A percentile compares a stretch with the other conserved stretches of the same genome.
Evolutionary conservation across 2,797 vertebrate genomes (phyloP).

Genomic region (Tinamus major): DNA sequence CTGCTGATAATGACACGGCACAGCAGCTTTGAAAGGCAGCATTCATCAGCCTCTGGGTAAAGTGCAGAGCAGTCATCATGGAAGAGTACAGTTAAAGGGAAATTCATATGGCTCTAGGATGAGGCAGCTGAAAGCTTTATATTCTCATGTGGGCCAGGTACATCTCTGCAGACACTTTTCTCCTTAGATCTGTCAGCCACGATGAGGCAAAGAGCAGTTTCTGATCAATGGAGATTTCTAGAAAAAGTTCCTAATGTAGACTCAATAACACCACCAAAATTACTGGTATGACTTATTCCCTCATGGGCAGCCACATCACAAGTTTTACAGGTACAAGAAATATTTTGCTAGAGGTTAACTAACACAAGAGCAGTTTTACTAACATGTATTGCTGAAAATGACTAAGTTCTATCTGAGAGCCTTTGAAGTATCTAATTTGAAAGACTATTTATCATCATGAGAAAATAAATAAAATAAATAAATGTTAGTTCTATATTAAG

Average conservation of each 20-base stretch:
- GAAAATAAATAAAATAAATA: background rate
- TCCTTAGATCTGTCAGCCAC: background rate
- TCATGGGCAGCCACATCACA: background rate
- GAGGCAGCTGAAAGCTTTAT: background rate
- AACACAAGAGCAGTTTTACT: background rate
- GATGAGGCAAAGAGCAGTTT: background rate
- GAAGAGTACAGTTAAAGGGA: background rate
- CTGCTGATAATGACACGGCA: background rate
- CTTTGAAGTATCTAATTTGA: background rate
- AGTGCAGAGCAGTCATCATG: background rate
- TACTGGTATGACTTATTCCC: background rate
- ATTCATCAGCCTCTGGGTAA: constrained; percentile 14
- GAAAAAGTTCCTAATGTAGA: background rate
- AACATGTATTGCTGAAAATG: background rate
- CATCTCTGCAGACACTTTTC: background rate
- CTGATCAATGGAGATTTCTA: background rate
- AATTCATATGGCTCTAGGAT: background rate
- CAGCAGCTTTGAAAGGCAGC: background rate
- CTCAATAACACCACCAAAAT: background rate
- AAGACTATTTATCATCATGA: background rate
- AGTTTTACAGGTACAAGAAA: background rate
- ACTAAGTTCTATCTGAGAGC: background rate
- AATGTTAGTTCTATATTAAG: background rate
- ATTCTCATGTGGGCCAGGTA: background rate
- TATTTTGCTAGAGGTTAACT: background rate